A percentile compares a stretch with the other conserved stretches of the same genome.
phyloP scores from a whole-genome alignment of 2,888 invertebrate genomes.

The Ichneumoninae sp. region DNA sequence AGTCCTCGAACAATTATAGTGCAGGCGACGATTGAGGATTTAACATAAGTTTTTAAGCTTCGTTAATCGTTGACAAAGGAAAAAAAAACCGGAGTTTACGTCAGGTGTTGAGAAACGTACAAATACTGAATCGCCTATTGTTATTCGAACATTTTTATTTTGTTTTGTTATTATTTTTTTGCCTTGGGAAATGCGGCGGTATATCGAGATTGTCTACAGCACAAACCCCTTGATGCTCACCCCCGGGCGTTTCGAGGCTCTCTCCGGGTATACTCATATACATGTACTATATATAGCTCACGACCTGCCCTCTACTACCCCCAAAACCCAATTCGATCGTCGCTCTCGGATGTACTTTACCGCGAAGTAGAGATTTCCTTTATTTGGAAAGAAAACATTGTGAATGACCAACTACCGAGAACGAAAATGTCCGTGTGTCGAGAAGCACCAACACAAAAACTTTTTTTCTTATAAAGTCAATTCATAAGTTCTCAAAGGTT shows the following conservation, averaged over 20 bases:
- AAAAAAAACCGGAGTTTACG: neutral
- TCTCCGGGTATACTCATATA: slow-evolving; percentile 17
- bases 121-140: slow-evolving; percentile 10
- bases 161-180: neutral
- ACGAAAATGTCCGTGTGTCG: neutral
- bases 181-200: neutral
- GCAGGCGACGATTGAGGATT: neutral
- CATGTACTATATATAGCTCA: slow-evolving; percentile 10
- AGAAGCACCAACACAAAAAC: neutral
- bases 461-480: neutral
- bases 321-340: slow-evolving; percentile 47
- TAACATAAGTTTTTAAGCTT: slow-evolving; percentile 21
- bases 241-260: slow-evolving; percentile 38
- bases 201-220: slow-evolving; percentile 11
- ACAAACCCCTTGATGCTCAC: slow-evolving; percentile 36
- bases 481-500: neutral
- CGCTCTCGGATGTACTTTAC: slow-evolving; percentile 37
- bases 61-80: slow-evolving; percentile 13
- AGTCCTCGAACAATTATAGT: neutral
- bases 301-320: slow-evolving; percentile 11
- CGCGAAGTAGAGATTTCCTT: slow-evolving; percentile 42
- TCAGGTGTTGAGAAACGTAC: neutral
- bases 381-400: slow-evolving; percentile 42
- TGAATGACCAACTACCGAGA: neutral
- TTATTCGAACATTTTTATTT: slow-evolving; percentile 1